These are phyloP conservation scores for Gallinago stenura DNA, from an alignment of 2,797 vertebrate species.

Conservation along the genomic window DNA sequence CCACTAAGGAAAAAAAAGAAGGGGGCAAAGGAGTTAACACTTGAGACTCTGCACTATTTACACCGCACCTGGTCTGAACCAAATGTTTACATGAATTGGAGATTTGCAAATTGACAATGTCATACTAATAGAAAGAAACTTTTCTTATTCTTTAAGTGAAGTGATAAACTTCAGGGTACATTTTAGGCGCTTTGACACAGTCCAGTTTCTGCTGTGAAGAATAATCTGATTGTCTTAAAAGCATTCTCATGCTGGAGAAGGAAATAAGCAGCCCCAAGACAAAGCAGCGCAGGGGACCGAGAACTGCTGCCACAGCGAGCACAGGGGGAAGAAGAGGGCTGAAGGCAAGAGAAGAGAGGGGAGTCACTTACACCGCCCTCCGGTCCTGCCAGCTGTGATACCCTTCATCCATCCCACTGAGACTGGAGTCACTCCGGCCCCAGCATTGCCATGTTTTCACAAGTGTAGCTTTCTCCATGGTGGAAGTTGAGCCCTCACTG, in stretches of 20 bases:
- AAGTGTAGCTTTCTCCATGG: neutral
- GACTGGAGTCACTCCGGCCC: neutral
- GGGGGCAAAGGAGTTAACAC: constrained; percentile 65
- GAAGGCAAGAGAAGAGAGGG: neutral
- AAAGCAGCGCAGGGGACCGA: neutral
- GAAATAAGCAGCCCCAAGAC: constrained; percentile 38
- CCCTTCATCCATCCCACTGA: neutral
- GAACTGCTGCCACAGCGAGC: neutral
- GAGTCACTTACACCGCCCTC: neutral
- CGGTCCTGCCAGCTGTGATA: neutral
- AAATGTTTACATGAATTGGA: constrained; percentile 71
- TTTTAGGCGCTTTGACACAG: constrained; percentile 39
- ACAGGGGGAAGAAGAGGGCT: neutral
- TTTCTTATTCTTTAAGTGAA: constrained; percentile 21
- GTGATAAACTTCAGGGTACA: constrained; percentile 62
- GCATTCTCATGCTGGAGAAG: constrained; percentile 37
- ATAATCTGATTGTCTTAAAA: constrained; percentile 61
- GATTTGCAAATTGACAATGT: constrained; percentile 33
- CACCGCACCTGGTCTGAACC: constrained; percentile 63
- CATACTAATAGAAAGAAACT: constrained; percentile 41
- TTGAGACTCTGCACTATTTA: constrained; percentile 74
- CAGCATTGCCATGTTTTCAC: neutral
- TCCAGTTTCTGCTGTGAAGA: constrained; percentile 72
- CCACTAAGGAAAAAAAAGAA: constrained; percentile 30
- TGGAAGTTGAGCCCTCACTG: neutral